Conservation (phyloP, 2,113 vertebrate genomes). For the Asarcornis scutulata region DNA sequence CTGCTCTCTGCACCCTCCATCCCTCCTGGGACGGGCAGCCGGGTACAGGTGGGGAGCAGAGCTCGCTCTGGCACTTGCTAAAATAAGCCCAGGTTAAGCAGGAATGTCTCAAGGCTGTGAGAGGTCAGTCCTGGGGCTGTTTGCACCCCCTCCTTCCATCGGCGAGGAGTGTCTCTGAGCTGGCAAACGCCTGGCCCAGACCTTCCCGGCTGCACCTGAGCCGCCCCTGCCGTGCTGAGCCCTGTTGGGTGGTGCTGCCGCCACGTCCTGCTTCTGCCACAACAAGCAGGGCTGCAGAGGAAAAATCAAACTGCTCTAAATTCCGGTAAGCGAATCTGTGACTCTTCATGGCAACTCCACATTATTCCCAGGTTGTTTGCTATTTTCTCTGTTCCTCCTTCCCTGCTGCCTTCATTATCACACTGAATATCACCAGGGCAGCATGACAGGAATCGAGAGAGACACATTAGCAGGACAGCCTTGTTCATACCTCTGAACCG, state of each 20-base stretch:
- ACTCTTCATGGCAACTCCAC: conserved; percentile 67
- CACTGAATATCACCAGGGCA: conserved; percentile 34
- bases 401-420: conserved; percentile 61
- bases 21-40: conserved; percentile 17
- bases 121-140: conserved; percentile 17
- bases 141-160: not conserved
- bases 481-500: conserved; percentile 55
- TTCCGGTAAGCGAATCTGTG: conserved; percentile 66
- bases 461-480: conserved; percentile 63
- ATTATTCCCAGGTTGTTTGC: conserved; percentile 67
- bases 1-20: not conserved
- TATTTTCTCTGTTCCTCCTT: conserved; percentile 62
- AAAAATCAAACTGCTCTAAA: conserved; percentile 55
- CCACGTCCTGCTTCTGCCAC: not conserved
- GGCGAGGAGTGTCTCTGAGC: conserved; percentile 16
- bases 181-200: not conserved
- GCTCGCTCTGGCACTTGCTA: not conserved
- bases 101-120: not conserved
- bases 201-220: not conserved
- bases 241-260: not conserved
- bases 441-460: conserved; percentile 72
- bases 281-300: conserved; percentile 14
- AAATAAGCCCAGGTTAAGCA: not conserved
- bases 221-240: not conserved
- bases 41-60: not conserved